Evolutionary conservation across 2,113 vertebrate genomes (phyloP).

Genomic region (Pogona vitticeps): DNA sequence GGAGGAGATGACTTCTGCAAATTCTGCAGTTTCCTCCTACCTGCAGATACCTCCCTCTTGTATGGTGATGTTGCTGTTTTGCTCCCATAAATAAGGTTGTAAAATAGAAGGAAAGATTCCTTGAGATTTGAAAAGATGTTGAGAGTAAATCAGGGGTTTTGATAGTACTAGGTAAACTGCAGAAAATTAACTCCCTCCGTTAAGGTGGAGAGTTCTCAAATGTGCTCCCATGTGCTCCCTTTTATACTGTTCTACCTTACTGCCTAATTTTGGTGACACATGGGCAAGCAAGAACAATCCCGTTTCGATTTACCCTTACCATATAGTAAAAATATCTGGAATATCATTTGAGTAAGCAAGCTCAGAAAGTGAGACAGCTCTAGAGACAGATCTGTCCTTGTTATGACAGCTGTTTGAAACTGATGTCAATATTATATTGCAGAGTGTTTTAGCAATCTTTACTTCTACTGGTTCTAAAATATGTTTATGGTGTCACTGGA

Average conservation of each 20-base stretch:
- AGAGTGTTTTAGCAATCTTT: slow-evolving; percentile 65
- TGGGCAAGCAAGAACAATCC: slow-evolving; percentile 40
- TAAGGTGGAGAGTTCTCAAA: neutral
- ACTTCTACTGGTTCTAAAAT: slow-evolving; percentile 65
- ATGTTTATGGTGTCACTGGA: slow-evolving; percentile 65
- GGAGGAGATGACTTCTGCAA: neutral
- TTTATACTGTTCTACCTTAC: neutral
- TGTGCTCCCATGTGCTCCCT: neutral
- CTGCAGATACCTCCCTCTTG: neutral
- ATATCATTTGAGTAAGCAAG: slow-evolving; percentile 62
- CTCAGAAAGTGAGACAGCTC: slow-evolving; percentile 58
- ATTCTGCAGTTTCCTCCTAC: neutral
- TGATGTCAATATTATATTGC: slow-evolving; percentile 62
- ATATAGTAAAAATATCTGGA: slow-evolving; percentile 47
- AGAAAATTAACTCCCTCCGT: neutral
- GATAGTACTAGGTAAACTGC: neutral
- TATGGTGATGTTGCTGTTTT: neutral
- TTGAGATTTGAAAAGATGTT: neutral
- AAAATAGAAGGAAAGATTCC: neutral
- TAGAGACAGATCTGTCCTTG: slow-evolving; percentile 52
- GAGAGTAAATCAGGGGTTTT: neutral
- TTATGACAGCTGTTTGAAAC: slow-evolving; percentile 69
- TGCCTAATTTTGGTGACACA: slow-evolving; percentile 1
- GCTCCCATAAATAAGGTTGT: neutral
- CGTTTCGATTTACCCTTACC: slow-evolving; percentile 49